Base-by-base conservation (phyloP, 1,140 invertebrate genomes). In the Drosophila bifasciata region DNA sequence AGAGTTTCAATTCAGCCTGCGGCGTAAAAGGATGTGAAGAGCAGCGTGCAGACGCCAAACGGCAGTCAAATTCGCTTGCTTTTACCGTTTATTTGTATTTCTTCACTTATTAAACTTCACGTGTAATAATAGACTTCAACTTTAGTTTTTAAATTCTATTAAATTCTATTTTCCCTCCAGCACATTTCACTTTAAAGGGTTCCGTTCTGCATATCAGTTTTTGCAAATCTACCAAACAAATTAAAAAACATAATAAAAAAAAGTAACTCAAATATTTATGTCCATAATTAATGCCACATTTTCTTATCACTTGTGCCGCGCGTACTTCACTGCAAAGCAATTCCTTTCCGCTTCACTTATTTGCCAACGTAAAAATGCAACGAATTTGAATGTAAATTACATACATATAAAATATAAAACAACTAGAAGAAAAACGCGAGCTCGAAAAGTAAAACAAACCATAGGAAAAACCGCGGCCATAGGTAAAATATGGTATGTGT, bases 281-380 rank as follows among this genome's bases (percentile, higher is more conserved):
- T 1, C n/a, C 52, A 41, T 62, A 79, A 68, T 75, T 62, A 58
- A 79, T 79, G 69, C 62, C 17, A 52, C 46, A 56, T 46, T 44
- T 36, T 74, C 56, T 76, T 79, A 79, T 80, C 73, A 53, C 25
- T 48, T 19, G 55, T 36, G 57, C 32, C 32, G 40, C 64, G 19
- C 4, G 4, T 2, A 43, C 77, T 77, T 72, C 41, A 19, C 28
- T 32, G n/a, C 56, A 8, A 58, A 62, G 68, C 74, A 84, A 84
- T 83, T 83, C 51, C 70, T 45, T 85, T 75, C 56, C 77, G 67
- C 63, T 57, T 85, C 69, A 60, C 45, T 59, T 76, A 51, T 76
- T 71, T 61, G 59, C 61, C 55, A 53, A 55, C 59, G 77, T 56
- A 62, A 73, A 85, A 86, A 86, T 81, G 77, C 81, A 86, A 69